Base-by-base conservation (phyloP, 2,888 invertebrate species). In the Caenorhabditis drosophilae region DNA sequence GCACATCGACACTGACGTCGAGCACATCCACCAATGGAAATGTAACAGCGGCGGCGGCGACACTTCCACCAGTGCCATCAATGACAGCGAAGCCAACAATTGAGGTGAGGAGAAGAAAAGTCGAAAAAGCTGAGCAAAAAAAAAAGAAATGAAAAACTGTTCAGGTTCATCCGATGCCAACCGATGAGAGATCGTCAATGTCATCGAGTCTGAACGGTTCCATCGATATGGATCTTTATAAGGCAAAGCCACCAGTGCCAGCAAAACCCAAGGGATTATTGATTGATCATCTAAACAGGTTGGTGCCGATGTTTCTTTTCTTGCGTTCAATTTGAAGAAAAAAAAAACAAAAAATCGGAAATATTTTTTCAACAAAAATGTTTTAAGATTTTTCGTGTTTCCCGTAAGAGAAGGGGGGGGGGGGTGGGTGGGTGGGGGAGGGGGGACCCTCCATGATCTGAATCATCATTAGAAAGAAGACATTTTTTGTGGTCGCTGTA, bases 81-180 rank as follows among this genome's bases (percentile, higher is more conserved):
- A 48, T 56, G 22, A 46, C 60, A n/a, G 49, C 70, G 3, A 75
- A 75, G 26, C 75, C 75, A 11, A 75, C 72, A 27, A 70, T 75
- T 31, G 67, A 75, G 68, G 71, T 72, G 1, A 18, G 16, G 35
- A 1, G 6, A 31, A 48, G 20, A n/a, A 40, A 20, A 20, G 16
- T 15, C 31, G n/a, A 36, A 9, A 27, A 44, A 23, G 22, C 23
- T 15, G 36, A 34, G n/a, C n/a, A n/a, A n/a, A n/a, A n/a, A n/a
- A n/a, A n/a, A n/a, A n/a, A n/a, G n/a, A n/a, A n/a, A n/a, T n/a
- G n/a, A n/a, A n/a, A n/a, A n/a, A n/a, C n/a, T n/a, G n/a, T n/a
- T n/a, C n/a, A 73, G 73, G 76, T 76, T 4, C 76, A 76, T 46
- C 76, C 76, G 31, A 76, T 76, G 74, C 76, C 76, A 9, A 52